These are phyloP conservation scores for Poeciliopsis turrubarensis DNA, from an alignment of 2,113 vertebrate species.

Conservation along the genomic window DNA sequence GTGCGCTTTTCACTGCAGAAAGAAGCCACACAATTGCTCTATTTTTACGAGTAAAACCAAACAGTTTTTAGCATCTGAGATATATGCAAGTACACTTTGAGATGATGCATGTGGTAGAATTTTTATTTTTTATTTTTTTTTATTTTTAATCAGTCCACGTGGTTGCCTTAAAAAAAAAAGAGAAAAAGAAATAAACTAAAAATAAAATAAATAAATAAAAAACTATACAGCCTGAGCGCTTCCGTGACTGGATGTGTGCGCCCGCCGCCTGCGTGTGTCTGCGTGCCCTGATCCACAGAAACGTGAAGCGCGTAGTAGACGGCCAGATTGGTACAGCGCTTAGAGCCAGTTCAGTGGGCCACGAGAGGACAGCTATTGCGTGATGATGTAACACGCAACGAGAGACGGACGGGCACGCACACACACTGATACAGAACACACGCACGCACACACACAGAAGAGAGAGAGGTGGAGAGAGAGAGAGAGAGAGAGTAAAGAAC, in stretches of 20 bases:
- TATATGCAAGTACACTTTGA: not conserved
- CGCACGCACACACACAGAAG: not conserved
- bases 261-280: slow-evolving; percentile 43
- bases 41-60: not conserved
- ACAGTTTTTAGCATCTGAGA: not conserved
- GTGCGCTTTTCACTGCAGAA: not conserved
- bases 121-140: not conserved
- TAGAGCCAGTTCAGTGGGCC: slow-evolving; percentile 80
- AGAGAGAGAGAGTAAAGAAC: slow-evolving; percentile 1
- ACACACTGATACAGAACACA: slow-evolving; percentile 3
- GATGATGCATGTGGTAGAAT: slow-evolving; percentile 20
- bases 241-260: slow-evolving; percentile 61
- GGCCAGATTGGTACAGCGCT: slow-evolving; percentile 65
- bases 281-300: slow-evolving; percentile 56
- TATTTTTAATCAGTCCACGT: slow-evolving; percentile 13
- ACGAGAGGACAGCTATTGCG: slow-evolving; percentile 76
- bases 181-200: no score
- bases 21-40: not conserved
- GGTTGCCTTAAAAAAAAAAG: not conserved
- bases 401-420: slow-evolving; percentile 16
- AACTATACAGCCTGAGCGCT: slow-evolving; percentile 26
- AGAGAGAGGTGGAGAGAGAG: slow-evolving; percentile 18
- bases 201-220: no score
- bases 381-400: slow-evolving; percentile 80
- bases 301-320: slow-evolving; percentile 54